Percentiles rank a stretch among this genome's conserved stretches.
Evolutionary conservation across 2,113 vertebrate species (phyloP).

Genomic region (Seriola quinqueradiata): DNA sequence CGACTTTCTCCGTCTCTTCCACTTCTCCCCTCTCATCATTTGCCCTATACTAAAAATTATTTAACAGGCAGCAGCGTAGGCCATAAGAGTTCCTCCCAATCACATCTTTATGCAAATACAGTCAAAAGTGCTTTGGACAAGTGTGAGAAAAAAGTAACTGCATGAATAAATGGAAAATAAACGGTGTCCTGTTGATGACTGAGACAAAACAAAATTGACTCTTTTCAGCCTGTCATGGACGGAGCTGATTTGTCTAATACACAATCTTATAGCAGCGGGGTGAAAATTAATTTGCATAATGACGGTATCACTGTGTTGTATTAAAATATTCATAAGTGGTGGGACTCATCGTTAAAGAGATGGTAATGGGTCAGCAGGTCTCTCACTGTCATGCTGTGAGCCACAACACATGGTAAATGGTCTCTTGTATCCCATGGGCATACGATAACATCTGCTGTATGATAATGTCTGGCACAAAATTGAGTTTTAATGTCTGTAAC

Average conservation of each 20-base stretch:
- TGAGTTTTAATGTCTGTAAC: constrained; percentile 43
- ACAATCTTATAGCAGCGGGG: constrained; percentile 10
- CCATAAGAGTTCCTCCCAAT: not conserved
- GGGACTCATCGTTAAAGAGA: constrained; percentile 59
- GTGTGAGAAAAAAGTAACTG: constrained; percentile 5
- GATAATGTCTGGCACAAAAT: constrained; percentile 16
- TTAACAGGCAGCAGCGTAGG: not conserved
- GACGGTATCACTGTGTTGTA: constrained; percentile 45
- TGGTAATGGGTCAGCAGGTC: constrained; percentile 30
- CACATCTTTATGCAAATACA: constrained; percentile 34
- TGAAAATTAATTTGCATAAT: constrained; percentile 61
- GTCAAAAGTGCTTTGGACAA: constrained; percentile 10
- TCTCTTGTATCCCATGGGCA: constrained; percentile 1
- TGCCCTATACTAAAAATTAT: not conserved
- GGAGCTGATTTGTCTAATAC: constrained; percentile 9
- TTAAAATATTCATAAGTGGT: constrained; percentile 76
- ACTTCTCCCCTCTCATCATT: not conserved
- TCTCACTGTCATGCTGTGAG: constrained; percentile 41
- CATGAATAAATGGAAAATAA: constrained; percentile 8
- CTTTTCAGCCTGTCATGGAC: not conserved
- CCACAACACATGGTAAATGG: constrained; percentile 42
- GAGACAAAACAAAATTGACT: constrained; percentile 10
- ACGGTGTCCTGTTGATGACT: not conserved
- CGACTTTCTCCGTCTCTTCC: not conserved
- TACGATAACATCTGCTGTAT: constrained; percentile 9